phyloP scores from a whole-genome alignment of 53 echinoderm and acorn worm genomes.

The Astropecten irregularis region DNA sequence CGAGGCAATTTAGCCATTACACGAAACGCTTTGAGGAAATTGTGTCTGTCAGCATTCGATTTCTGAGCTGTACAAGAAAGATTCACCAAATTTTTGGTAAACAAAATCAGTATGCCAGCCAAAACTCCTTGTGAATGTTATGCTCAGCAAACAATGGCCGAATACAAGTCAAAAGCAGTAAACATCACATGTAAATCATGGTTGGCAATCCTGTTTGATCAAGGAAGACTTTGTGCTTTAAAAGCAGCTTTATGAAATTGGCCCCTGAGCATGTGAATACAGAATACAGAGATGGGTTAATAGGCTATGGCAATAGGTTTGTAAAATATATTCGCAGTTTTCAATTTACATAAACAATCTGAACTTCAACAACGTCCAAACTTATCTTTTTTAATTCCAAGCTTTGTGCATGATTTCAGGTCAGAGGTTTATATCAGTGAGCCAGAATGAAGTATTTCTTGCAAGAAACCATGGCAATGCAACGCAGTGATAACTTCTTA shows the following conservation, averaged over 20 bases:
- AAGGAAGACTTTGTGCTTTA: no score
- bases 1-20: constrained; percentile 5
- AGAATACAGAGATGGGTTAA: no score
- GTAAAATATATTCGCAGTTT: background rate
- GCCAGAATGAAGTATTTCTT: background rate
- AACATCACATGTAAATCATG: no score
- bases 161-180: no score
- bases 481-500: background rate
- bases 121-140: no score
- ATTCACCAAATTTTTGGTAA: background rate
- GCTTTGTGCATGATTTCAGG: background rate
- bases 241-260: background rate
- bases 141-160: no score
- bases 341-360: background rate
- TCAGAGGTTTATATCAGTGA: background rate
- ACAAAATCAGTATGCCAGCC: no score
- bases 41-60: background rate
- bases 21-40: background rate
- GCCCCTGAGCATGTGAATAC: no score
- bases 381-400: background rate
- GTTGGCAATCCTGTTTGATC: no score
- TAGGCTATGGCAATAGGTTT: no score
- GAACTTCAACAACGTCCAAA: background rate
- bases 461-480: background rate
- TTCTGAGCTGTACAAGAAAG: background rate